Evolutionary conservation across 92 coral and sea anemone genomes (phyloP), one percentile per base, ranked within the genome.

Genomic region (Actinostola sp.): DNA sequence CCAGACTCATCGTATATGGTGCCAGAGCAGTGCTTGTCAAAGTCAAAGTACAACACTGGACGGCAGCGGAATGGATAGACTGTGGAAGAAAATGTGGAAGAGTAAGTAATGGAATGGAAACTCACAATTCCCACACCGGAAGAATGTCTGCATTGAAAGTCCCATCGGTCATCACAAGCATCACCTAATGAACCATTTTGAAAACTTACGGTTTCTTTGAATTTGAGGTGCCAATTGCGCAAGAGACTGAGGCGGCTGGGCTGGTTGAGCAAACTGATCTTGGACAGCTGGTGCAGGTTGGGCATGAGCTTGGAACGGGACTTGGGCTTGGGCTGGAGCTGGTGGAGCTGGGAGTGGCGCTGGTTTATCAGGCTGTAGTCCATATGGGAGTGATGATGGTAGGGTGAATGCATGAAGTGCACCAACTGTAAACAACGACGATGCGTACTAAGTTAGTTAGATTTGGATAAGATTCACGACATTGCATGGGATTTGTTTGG

Each of bases 1-100:
- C 97, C 97, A 27, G 97, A 91, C 79, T 91, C 97, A 80, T 91
- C 97, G 56, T 67, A 91, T 23, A 91, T 70, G 23, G 88, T 86
- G 7, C 92, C 92, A 3, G 82, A 52, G 63, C 97, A 91, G 65
- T 88, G 62, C 80, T 91, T 91, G 79, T 87, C 92, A 38, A 91
- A 91, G 51, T 84, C 92, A 80, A 75, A 91, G 86, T 87, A 86
- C 61, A 91, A 31, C 48, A 91, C 97, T 26, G 97, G 97, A 46
- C 78, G 76, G 62, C 97, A 91, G 44, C 51, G 72, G 77, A 83
- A 91, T 8, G 89, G 92, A 48, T 87, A 91, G 2, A 66, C 97
- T 91, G 82, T 1, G 20, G 64, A 38, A 34, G 41, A 31, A 79
- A 60, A 70, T 1, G 31, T 10, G 16, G 20, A 16, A 33, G 58